Base-by-base conservation (phyloP, 2,797 vertebrate genomes). In the Gymnopithys bicolor region DNA sequence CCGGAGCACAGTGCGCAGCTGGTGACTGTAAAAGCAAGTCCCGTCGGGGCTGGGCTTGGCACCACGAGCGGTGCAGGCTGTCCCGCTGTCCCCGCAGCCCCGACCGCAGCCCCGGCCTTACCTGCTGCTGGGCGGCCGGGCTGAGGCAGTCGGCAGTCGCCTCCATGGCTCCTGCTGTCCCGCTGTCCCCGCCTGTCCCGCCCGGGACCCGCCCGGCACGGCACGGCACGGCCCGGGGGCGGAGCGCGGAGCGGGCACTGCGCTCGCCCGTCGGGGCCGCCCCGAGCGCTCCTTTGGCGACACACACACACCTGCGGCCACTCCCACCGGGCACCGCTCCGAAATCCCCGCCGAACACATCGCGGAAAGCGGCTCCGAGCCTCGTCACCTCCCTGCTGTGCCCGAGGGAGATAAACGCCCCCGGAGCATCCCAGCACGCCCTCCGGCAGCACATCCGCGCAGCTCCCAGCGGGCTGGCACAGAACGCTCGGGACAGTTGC, bases 231-330 rank as follows among this genome's bases (percentile, higher is more conserved):
- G 69, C 52, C 69, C 52, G 39, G 43, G 73, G 56, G 73, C 56
- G 73, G 73, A 75, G 71, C 68, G 49, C 49, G 68, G 37, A 70
- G 68, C 51, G 52, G 32, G 52, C 18, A 24, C 32, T 21, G 69
- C 18, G 52, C 52, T 53, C 8, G 22, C 41, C 48, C 11, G 43
- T 9, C 55, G 39, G 51, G 63, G 32, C 70, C 4, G 73, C 5
- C 0, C 49, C 30, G 51, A 35, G 85, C n/a, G n/a, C 37, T 1
- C 19, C 62, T 0, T 1, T 1, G 15, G 32, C 14, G 3, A 1
- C 45, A 2, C 3, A 1, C 45, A 2, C 53, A 2, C 48, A 32
- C 82, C 55, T 23, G 59, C 45, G 5, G 33, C 37, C 15, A 28
- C 51, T 16, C 62, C 69, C 24, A 5, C 16, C 4, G 18, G 7